Conservation (phyloP, 2,797 vertebrate species). For the Linurgus olivaceus region DNA sequence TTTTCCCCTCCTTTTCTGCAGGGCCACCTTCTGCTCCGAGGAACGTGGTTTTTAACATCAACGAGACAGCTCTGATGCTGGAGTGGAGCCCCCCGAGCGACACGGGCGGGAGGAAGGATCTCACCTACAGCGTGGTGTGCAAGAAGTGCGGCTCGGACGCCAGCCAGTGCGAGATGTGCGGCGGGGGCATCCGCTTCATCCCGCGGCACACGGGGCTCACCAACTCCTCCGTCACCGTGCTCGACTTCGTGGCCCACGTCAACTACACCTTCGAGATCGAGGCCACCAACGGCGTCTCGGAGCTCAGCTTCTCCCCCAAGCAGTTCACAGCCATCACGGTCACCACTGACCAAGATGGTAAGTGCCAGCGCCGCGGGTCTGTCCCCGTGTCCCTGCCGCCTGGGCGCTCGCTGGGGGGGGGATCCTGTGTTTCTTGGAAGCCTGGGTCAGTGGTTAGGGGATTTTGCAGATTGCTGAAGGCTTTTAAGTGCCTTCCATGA, state of each 20-base stretch:
- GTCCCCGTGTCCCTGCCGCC: neutral
- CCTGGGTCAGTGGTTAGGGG: neutral
- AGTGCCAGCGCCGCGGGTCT: slow-evolving; percentile 55
- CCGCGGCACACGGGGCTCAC: slow-evolving; percentile 88
- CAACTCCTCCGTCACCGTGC: slow-evolving; percentile 87
- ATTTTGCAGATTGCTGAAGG: neutral
- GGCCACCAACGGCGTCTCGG: slow-evolving; percentile 93
- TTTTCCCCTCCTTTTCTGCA: slow-evolving; percentile 59
- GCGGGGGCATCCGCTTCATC: slow-evolving; percentile 89
- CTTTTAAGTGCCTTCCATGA: neutral
- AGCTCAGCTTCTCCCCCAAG: slow-evolving; percentile 89
- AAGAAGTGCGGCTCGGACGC: slow-evolving; percentile 86
- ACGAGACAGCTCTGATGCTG: slow-evolving; percentile 91
- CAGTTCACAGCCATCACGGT: slow-evolving; percentile 89
- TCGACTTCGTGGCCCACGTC: slow-evolving; percentile 89
- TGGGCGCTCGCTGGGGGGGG: accelerated
- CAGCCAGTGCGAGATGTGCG: slow-evolving; percentile 87
- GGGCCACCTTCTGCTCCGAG: slow-evolving; percentile 94
- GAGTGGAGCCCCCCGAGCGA: slow-evolving; percentile 96
- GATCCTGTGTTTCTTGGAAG: neutral
- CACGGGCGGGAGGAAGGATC: slow-evolving; percentile 90
- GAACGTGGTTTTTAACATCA: slow-evolving; percentile 91
- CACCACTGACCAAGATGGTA: slow-evolving; percentile 92
- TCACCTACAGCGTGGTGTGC: slow-evolving; percentile 93
- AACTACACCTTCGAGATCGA: slow-evolving; percentile 99